These are phyloP conservation scores for Coturnix japonica DNA, from an alignment of 2,113 vertebrate species.

Conservation along the genomic window DNA sequence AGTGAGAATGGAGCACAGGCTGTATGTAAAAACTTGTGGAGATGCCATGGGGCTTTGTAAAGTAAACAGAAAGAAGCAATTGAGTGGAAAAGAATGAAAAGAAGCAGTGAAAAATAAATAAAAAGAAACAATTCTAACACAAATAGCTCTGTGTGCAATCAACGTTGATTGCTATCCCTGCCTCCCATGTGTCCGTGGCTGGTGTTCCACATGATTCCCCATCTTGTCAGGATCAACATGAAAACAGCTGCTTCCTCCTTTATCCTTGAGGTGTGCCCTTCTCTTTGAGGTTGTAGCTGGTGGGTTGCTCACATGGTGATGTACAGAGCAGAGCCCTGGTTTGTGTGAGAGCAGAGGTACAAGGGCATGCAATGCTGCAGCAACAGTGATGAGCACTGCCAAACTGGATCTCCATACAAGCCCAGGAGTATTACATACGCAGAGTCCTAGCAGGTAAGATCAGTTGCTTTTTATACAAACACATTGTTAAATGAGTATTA, in stretches of 20 bases:
- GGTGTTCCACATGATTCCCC: background rate
- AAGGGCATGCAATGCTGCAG: background rate
- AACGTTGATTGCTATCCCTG: background rate
- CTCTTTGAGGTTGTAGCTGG: background rate
- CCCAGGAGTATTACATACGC: no score
- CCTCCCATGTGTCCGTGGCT: background rate
- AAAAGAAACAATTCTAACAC: background rate
- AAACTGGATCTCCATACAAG: background rate
- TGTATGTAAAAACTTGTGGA: background rate
- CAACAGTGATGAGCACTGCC: background rate
- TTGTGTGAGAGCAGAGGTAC: background rate
- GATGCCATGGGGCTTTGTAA: background rate
- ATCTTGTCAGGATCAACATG: background rate
- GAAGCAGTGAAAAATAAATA: background rate
- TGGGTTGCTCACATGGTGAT: background rate
- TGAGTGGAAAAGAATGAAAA: background rate
- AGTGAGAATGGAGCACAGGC: background rate
- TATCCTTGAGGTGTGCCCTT: background rate
- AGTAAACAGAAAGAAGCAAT: background rate
- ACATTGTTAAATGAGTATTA: background rate
- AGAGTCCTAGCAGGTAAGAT: background rate
- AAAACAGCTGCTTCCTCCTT: background rate
- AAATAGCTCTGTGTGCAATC: background rate
- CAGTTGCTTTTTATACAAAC: background rate
- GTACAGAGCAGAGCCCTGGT: background rate